Evolutionary conservation across 2,888 invertebrate genomes (phyloP).

Genomic region (Theretra japonica): DNA sequence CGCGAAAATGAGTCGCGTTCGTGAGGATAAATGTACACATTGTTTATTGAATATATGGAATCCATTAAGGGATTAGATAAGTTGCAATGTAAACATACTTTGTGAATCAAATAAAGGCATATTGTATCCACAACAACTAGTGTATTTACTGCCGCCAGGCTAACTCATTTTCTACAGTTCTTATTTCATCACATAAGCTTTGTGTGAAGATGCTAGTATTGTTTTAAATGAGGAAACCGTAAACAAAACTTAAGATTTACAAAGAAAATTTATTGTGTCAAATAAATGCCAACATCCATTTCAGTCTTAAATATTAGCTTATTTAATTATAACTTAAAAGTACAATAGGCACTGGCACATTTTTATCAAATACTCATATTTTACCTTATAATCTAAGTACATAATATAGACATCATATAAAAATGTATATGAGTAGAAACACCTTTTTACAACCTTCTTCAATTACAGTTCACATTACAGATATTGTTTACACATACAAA

Average conservation of each 20-base stretch:
- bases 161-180: no score
- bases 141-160: no score
- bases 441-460: conserved; percentile 1
- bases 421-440: conserved; percentile 34
- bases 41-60: no score
- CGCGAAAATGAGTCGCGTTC: no score
- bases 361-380: conserved; percentile 45
- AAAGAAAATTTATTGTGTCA: conserved; percentile 73
- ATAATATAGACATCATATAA: conserved; percentile 48
- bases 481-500: not conserved
- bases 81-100: no score
- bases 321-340: conserved; percentile 61
- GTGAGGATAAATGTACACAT: no score
- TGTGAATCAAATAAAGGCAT: no score
- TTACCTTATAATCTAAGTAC: conserved; percentile 48
- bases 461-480: conserved; percentile 1
- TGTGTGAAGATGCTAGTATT: no score
- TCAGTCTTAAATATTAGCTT: conserved; percentile 81
- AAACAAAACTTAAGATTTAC: conserved; percentile 39
- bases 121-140: no score
- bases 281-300: conserved; percentile 76
- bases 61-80: no score
- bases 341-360: conserved; percentile 81
- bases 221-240: not conserved
- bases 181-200: no score